Percentiles rank a stretch among this genome's conserved stretches.
These are phyloP conservation scores for Stichopus chloronotus DNA, from an alignment of 35 echinoderm and acorn worm species.

Conservation along the genomic window DNA sequence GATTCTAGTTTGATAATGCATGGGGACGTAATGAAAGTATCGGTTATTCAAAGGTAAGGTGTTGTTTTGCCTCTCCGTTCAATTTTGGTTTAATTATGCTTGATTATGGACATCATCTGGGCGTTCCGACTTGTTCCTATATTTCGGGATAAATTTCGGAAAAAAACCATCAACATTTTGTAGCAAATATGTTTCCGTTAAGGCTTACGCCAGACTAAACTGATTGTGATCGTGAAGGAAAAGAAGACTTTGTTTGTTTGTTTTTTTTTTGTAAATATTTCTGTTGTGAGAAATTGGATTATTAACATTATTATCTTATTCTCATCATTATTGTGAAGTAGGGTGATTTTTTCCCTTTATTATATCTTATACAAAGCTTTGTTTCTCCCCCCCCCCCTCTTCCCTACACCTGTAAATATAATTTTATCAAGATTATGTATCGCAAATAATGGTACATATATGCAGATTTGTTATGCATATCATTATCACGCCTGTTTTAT, in stretches of 20 bases:
- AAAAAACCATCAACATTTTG: not conserved
- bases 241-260: too few species aligned
- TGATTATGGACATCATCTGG: too few species aligned
- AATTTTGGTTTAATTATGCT: too few species aligned
- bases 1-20: too few species aligned
- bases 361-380: constrained; percentile 14
- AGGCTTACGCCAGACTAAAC: too few species aligned
- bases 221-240: too few species aligned
- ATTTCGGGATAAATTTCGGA: not conserved
- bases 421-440: constrained; percentile 35
- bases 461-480: not conserved
- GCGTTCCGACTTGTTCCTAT: not conserved
- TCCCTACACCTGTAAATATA: not conserved
- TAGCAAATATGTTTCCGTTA: not conserved
- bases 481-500: constrained; percentile 24
- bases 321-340: constrained; percentile 7
- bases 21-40: too few species aligned
- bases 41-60: too few species aligned
- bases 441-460: constrained; percentile 3
- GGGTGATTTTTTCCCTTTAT: not conserved
- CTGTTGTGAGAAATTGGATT: constrained; percentile 8
- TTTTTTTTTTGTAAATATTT: not conserved
- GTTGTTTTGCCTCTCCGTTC: too few species aligned
- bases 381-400: not conserved
- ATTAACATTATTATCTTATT: not conserved